phyloP scores from a whole-genome alignment of 2,113 vertebrate genomes.

The Willisornis vidua region DNA sequence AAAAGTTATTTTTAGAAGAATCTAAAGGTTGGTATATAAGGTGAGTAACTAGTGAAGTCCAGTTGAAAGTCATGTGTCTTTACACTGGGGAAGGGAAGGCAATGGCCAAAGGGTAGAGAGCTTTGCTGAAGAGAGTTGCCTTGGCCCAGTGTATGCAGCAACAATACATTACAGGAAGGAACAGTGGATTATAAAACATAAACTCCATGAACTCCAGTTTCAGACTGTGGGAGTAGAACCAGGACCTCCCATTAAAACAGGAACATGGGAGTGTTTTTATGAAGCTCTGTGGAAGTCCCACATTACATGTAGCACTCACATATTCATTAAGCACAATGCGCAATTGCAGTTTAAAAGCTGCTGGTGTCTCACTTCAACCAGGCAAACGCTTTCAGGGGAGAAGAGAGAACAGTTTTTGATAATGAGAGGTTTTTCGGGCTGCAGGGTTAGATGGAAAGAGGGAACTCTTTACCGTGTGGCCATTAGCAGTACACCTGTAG shows the following conservation, averaged over 20 bases:
- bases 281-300: neutral
- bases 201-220: neutral
- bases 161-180: neutral
- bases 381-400: neutral
- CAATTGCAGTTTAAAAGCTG: conserved; percentile 24
- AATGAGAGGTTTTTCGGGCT: neutral
- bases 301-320: fast-evolving
- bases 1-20: neutral
- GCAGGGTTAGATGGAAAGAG: neutral
- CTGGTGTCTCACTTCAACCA: conserved; percentile 37
- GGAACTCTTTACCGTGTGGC: neutral
- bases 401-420: neutral
- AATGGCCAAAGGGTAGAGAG: neutral
- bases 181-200: neutral
- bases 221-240: neutral
- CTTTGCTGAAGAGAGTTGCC: neutral
- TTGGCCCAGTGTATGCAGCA: neutral
- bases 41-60: neutral
- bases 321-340: neutral
- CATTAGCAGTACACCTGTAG: neutral
- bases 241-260: neutral
- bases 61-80: neutral
- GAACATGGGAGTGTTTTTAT: fast-evolving
- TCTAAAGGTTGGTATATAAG: neutral
- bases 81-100: no score